These are phyloP conservation scores for Drosophila neonasuta DNA, from an alignment of 2,888 invertebrate species.

Conservation along the genomic window DNA sequence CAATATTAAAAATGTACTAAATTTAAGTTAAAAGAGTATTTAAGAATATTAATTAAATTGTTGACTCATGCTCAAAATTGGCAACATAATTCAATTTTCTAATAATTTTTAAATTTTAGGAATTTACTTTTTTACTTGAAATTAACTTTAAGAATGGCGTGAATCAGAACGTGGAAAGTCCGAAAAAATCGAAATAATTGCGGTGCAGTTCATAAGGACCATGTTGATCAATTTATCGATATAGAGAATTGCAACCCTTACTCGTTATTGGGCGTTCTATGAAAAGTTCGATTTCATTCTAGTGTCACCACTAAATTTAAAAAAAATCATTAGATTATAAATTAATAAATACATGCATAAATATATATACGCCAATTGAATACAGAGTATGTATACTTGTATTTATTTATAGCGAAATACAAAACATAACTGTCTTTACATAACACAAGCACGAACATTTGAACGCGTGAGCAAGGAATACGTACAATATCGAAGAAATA, in stretches of 20 bases:
- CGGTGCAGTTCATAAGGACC: neutral
- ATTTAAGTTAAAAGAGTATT: too few species aligned
- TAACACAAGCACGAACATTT: slow-evolving; percentile 1
- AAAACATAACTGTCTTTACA: slow-evolving; percentile 7
- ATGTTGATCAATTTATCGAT: slow-evolving; percentile 6
- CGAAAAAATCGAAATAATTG: neutral
- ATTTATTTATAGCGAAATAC: slow-evolving; percentile 32
- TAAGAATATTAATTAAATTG: too few species aligned
- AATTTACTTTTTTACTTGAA: too few species aligned
- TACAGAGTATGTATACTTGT: slow-evolving; percentile 51
- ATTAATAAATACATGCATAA: slow-evolving; percentile 44
- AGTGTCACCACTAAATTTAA: slow-evolving; percentile 54
- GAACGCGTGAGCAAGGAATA: neutral
- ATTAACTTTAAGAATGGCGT: too few species aligned
- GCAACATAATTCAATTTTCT: too few species aligned
- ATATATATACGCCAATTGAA: slow-evolving; percentile 52
- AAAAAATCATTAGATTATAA: slow-evolving; percentile 58
- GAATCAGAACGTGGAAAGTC: neutral
- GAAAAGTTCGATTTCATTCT: slow-evolving; percentile 39
- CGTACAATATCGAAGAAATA: slow-evolving; percentile 6
- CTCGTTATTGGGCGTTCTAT: slow-evolving; percentile 28
- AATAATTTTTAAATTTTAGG: too few species aligned
- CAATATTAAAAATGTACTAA: too few species aligned
- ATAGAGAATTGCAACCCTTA: slow-evolving; percentile 1
- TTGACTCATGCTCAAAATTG: too few species aligned